Evolutionary conservation across 2,113 vertebrate species (phyloP).

Genomic region (Sander vitreus): DNA sequence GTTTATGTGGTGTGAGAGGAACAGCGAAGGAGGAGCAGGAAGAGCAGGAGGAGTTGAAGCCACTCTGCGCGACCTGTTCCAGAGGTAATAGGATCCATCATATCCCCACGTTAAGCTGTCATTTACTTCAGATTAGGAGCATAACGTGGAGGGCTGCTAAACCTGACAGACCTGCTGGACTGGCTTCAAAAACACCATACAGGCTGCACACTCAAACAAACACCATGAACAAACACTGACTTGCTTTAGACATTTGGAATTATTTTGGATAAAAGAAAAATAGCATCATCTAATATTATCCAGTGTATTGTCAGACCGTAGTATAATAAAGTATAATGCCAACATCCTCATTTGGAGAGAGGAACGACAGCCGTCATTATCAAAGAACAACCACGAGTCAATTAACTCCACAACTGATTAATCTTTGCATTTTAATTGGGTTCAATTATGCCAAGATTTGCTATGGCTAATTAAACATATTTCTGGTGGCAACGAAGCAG

Average conservation of each 20-base stretch:
- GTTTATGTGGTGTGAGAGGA: constrained; percentile 56
- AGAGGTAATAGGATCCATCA: constrained; percentile 69
- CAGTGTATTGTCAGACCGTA: neutral
- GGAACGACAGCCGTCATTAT: constrained; percentile 46
- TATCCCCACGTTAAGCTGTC: constrained; percentile 57
- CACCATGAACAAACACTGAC: neutral
- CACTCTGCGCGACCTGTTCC: constrained; percentile 44
- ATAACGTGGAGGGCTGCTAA: constrained; percentile 55
- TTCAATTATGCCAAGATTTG: constrained; percentile 72
- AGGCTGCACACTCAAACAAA: constrained; percentile 13
- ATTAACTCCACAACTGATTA: constrained; percentile 71
- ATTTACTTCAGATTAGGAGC: constrained; percentile 73
- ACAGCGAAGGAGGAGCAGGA: constrained; percentile 21
- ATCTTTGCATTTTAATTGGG: constrained; percentile 75
- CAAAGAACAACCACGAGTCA: constrained; percentile 60
- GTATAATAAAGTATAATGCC: neutral
- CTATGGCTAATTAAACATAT: constrained; percentile 69
- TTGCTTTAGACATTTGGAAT: neutral
- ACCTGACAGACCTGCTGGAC: constrained; percentile 65
- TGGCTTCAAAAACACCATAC: constrained; percentile 26
- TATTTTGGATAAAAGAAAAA: neutral
- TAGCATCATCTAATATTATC: neutral
- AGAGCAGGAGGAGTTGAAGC: constrained; percentile 33
- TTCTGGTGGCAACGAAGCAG: constrained; percentile 65
- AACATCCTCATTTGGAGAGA: constrained; percentile 15